These are phyloP conservation scores for Parelbella ahira DNA, from an alignment of 2,888 invertebrate species.

Conservation along the genomic window DNA sequence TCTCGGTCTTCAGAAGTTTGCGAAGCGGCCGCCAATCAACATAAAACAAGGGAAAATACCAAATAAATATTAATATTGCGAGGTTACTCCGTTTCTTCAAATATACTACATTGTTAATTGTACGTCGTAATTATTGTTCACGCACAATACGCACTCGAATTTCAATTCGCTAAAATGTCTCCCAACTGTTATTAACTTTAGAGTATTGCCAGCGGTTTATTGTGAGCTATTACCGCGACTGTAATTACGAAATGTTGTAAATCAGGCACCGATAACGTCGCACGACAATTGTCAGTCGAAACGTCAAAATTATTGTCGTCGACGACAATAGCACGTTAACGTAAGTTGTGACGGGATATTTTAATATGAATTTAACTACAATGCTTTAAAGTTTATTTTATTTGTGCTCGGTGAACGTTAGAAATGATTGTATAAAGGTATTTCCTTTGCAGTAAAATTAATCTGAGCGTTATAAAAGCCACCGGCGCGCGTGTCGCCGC, in stretches of 20 bases:
- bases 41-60: conserved; percentile 4
- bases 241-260: conserved; percentile 8
- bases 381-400: conserved; percentile 5
- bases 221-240: not conserved
- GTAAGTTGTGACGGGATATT: not conserved
- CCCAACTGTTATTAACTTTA: conserved; percentile 8
- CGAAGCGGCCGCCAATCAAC: conserved; percentile 8
- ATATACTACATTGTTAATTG: too few relatives aligned
- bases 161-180: not conserved
- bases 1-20: conserved; percentile 11
- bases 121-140: too few relatives aligned
- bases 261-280: conserved; percentile 12
- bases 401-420: not conserved
- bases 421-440: conserved; percentile 3
- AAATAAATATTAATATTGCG: conserved; percentile 10
- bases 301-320: conserved; percentile 11
- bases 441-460: conserved; percentile 24
- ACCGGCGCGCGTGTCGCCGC: conserved; percentile 18
- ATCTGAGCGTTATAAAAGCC: conserved; percentile 19
- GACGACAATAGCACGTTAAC: conserved; percentile 12
- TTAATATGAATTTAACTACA: conserved; percentile 1
- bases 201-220: conserved; percentile 1
- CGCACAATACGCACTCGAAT: too few relatives aligned
- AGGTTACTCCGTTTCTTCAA: too few relatives aligned
- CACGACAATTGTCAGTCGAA: conserved; percentile 10